Evolutionary conservation across 2,797 vertebrate species (phyloP).

Genomic region (Microctenopoma steveboyesi): DNA sequence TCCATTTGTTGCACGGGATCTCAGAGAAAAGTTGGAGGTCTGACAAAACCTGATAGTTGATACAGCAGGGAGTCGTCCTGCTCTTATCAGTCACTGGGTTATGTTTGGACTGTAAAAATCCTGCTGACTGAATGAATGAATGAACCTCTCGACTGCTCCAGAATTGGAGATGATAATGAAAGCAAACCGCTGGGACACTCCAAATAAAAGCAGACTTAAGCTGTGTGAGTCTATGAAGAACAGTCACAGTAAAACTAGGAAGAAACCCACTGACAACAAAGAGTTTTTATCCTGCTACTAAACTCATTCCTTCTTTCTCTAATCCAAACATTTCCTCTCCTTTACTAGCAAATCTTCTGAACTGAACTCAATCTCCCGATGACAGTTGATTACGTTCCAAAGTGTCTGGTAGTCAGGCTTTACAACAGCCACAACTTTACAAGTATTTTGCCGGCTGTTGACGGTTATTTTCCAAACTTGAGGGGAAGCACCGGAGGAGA

Average conservation of each 20-base stretch:
- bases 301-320: conserved; percentile 14
- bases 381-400: conserved; percentile 60
- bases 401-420: conserved; percentile 51
- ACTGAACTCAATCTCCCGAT: conserved; percentile 30
- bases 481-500: conserved; percentile 42
- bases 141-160: conserved; percentile 32
- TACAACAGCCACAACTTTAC: conserved; percentile 56
- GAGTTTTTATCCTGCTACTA: conserved; percentile 15
- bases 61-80: conserved; percentile 56
- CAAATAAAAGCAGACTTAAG: conserved; percentile 17
- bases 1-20: conserved; percentile 16
- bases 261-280: conserved; percentile 18
- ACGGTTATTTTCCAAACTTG: conserved; percentile 36
- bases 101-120: conserved; percentile 77
- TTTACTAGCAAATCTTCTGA: conserved; percentile 38
- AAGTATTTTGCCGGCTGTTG: conserved; percentile 49
- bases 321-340: conserved; percentile 40
- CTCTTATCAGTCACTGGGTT: conserved; percentile 62
- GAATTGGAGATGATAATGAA: conserved; percentile 24
- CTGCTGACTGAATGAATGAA: conserved; percentile 58
- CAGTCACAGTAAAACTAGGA: not conserved
- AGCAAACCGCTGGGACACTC: conserved; percentile 17
- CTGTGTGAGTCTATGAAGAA: not conserved
- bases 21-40: conserved; percentile 31
- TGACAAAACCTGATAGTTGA: conserved; percentile 61